Evolutionary conservation across 2,113 vertebrate species (phyloP).

Genomic region (Hemiscyllium ocellatum): DNA sequence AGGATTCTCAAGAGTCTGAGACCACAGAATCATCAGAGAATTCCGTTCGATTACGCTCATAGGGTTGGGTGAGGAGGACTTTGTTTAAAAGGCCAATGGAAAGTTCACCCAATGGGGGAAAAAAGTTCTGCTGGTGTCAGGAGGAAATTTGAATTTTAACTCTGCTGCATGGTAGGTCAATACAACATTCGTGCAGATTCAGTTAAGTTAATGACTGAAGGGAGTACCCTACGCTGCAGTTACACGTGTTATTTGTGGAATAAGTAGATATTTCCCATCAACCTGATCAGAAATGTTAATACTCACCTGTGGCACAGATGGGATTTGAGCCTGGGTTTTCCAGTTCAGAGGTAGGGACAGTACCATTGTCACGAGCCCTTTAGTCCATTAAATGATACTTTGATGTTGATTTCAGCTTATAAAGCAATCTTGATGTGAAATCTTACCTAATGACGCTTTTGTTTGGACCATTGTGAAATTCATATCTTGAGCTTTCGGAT

Average conservation of each 20-base stretch:
- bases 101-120: too few species aligned
- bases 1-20: neutral
- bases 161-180: too few species aligned
- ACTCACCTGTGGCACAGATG: too few species aligned
- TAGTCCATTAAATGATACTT: neutral
- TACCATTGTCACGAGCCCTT: neutral
- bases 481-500: neutral
- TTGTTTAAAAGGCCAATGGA: too few species aligned
- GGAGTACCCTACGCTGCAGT: too few species aligned
- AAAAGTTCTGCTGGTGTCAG: too few species aligned
- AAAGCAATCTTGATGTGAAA: neutral
- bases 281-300: too few species aligned
- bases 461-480: neutral
- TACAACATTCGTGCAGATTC: too few species aligned
- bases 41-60: neutral
- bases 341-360: neutral
- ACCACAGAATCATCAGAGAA: neutral
- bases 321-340: neutral
- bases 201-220: too few species aligned
- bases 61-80: neutral
- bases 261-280: too few species aligned
- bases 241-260: too few species aligned
- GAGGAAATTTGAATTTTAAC: too few species aligned
- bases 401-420: neutral
- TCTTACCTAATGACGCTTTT: neutral